Base-by-base conservation (phyloP, 2,888 invertebrate genomes). In the Drosophila kokeensis region DNA sequence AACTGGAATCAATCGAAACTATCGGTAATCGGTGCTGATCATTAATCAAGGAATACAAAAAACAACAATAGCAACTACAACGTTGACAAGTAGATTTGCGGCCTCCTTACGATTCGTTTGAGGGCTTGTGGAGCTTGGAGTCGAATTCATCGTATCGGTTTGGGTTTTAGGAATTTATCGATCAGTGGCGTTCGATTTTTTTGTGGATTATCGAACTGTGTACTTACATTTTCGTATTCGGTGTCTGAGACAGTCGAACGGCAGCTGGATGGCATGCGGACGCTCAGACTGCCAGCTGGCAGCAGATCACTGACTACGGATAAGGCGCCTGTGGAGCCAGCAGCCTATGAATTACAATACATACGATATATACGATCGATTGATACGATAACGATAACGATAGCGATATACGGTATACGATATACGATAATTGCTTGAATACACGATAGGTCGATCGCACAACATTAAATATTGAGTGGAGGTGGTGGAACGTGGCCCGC, bases 181-280 rank as follows among this genome's bases (percentile, higher is more conserved):
- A 32, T 53, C 40, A 40, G 36, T 45, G 15, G 21, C 36, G 15
- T 36, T 29, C 40, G 57, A 30, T 57, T 13, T 30, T 30, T 6
- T 18, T 29, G n/a, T n/a, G 38, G 32, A 30, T 54, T 50, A 42
- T 49, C 52, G 38, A 58, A 27, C 58, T 42, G 50, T 86, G 71
- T 94, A 95, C 96, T 96, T 95, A 97, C 97, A 95, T 97, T 96
- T 93, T 96, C 95, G 93, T 96, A 96, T 94, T 98, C 98, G 92
- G 98, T 98, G 94, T 98, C 98, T 88, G 98, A 98, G 91, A 98
- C 97, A 87, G 98, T 97, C 89, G 98, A 97, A 92, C 98, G 96
- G 94, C 97, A 96, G 87, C 93, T 93, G 90, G 95, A 94, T 89
- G 96, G 93, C 96, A 93, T 96, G 95, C 90, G 94, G 87, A 91